phyloP scores from a whole-genome alignment of 2,113 vertebrate genomes.

The Catharus minimus region DNA sequence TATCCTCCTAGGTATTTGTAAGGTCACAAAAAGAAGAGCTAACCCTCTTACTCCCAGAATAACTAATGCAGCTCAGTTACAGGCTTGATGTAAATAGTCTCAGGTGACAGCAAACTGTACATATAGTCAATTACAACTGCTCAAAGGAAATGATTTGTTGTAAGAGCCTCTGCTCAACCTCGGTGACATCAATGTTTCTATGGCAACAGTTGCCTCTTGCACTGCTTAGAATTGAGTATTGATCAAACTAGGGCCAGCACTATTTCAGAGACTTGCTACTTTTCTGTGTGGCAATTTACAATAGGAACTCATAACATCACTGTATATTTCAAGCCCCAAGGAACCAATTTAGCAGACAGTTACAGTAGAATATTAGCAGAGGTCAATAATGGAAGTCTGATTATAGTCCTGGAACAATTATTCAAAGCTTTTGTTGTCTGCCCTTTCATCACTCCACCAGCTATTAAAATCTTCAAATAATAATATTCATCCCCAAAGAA shows the following conservation, averaged over 20 bases:
- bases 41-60: slow-evolving; percentile 84
- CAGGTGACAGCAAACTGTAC: slow-evolving; percentile 90
- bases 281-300: slow-evolving; percentile 92
- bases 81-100: slow-evolving; percentile 92
- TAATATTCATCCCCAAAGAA: slow-evolving; percentile 76
- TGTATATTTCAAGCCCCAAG: slow-evolving; percentile 93
- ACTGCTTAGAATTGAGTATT: slow-evolving; percentile 98
- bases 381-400: slow-evolving; percentile 98
- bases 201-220: slow-evolving; percentile 92
- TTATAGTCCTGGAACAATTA: slow-evolving; percentile 91
- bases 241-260: slow-evolving; percentile 85
- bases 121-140: slow-evolving; percentile 95
- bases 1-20: slow-evolving; percentile 86
- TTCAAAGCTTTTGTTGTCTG: slow-evolving; percentile 88
- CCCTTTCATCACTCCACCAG: slow-evolving; percentile 84
- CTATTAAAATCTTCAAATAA: slow-evolving; percentile 75
- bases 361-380: slow-evolving; percentile 95
- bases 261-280: slow-evolving; percentile 87
- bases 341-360: slow-evolving; percentile 97
- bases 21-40: slow-evolving; percentile 86
- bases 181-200: slow-evolving; percentile 96
- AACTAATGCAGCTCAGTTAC: slow-evolving; percentile 90
- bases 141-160: slow-evolving; percentile 98
- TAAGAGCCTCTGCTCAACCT: slow-evolving; percentile 91
- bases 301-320: slow-evolving; percentile 88